phyloP scores from a whole-genome alignment of 2,113 vertebrate species.

The Nanorana parkeri region DNA sequence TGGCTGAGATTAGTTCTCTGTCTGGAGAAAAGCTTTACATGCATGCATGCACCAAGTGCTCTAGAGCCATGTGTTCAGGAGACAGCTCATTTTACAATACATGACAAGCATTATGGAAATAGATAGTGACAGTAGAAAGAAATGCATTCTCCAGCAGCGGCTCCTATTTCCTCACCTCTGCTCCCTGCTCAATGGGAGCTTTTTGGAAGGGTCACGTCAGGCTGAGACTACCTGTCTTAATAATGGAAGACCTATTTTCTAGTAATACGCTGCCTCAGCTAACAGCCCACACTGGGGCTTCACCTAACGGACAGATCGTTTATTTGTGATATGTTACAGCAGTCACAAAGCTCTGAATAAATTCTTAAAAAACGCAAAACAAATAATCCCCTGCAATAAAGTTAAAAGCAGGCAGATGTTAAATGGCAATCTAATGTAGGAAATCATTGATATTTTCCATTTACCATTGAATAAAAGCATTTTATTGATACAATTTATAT shows the following conservation, averaged over 20 bases:
- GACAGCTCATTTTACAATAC: slow-evolving; percentile 52
- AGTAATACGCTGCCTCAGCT: slow-evolving; percentile 33
- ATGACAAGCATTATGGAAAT: slow-evolving; percentile 55
- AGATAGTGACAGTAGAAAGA: slow-evolving; percentile 56
- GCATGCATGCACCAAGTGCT: background rate
- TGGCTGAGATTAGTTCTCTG: background rate
- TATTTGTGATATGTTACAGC: slow-evolving; percentile 9
- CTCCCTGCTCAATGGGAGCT: slow-evolving; percentile 36
- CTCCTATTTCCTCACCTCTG: slow-evolving; percentile 56
- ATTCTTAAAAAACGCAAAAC: background rate
- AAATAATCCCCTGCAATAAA: background rate
- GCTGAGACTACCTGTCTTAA: slow-evolving; percentile 45
- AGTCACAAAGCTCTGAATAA: background rate
- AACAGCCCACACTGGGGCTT: slow-evolving; percentile 17
- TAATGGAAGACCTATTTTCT: slow-evolving; percentile 49
- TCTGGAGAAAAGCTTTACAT: slow-evolving; percentile 12
- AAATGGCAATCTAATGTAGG: background rate
- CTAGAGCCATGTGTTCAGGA: slow-evolving; percentile 32
- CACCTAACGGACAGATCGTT: slow-evolving; percentile 19
- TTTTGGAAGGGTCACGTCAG: slow-evolving; percentile 47
- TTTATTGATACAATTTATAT: too few species aligned
- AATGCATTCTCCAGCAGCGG: slow-evolving; percentile 44
- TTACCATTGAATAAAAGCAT: too few species aligned
- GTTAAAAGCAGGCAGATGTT: background rate
- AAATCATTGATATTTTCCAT: too few species aligned